Evolutionary conservation across 2,797 vertebrate genomes (phyloP).

Genomic region (Hypotaenidia okinawae): DNA sequence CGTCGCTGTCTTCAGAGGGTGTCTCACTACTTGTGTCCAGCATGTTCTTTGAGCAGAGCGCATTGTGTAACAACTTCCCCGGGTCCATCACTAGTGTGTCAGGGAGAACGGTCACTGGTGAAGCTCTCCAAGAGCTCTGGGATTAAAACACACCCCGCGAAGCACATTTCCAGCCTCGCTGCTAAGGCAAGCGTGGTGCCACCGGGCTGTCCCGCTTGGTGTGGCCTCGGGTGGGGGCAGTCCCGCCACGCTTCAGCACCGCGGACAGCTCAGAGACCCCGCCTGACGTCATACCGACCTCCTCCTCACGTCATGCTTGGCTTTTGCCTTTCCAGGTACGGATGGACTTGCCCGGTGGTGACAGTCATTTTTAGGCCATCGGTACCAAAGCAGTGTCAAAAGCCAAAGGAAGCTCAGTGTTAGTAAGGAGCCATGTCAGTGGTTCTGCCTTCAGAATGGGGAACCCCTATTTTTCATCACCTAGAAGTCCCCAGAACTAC

Average conservation of each 20-base stretch:
- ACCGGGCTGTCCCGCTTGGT: neutral
- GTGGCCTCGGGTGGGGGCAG: too few species aligned
- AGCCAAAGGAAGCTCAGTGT: accelerated
- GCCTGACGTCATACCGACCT: accelerated
- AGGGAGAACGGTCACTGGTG: accelerated
- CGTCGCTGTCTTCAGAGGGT: neutral
- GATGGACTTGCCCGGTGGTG: accelerated
- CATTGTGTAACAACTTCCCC: neutral
- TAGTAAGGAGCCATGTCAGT: accelerated
- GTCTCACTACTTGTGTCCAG: neutral
- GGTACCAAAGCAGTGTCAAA: accelerated
- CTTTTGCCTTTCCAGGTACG: accelerated
- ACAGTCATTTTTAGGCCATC: accelerated
- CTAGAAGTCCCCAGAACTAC: neutral
- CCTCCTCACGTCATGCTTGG: too few species aligned
- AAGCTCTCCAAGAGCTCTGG: neutral
- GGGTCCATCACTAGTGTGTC: too few species aligned
- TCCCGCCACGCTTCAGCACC: neutral
- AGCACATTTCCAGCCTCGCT: accelerated
- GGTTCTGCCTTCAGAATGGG: neutral
- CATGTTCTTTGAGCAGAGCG: neutral
- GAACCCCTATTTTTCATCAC: accelerated
- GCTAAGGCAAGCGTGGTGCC: accelerated
- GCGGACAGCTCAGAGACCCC: neutral
- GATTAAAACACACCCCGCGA: accelerated